These are phyloP conservation scores for Drosophila mauritiana DNA, from an alignment of 1,140 invertebrate genomes.

Conservation along the genomic window DNA sequence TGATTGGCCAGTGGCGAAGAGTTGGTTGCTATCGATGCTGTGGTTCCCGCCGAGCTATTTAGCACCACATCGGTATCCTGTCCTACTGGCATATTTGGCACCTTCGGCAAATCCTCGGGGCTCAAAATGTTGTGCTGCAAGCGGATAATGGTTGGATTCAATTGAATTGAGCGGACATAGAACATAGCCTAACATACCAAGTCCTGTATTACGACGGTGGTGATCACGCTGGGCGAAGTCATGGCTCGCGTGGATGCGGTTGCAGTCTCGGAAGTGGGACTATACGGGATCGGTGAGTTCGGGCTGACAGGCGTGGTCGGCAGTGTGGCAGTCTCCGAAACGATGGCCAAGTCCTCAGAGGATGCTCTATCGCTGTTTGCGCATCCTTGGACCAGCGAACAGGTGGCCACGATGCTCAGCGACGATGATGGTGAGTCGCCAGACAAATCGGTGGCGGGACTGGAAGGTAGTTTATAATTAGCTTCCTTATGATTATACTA, in stretches of 20 bases:
- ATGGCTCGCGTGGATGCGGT: slow-evolving; percentile 63
- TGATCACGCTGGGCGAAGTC: slow-evolving; percentile 61
- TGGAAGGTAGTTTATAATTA: slow-evolving; percentile 24
- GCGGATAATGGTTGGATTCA: background rate
- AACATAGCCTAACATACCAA: slow-evolving; percentile 33
- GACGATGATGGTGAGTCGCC: slow-evolving; percentile 50
- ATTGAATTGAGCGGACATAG: too few relatives aligned
- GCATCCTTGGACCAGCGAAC: slow-evolving; percentile 45
- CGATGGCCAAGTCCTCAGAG: slow-evolving; percentile 34
- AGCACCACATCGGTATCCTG: slow-evolving; percentile 53
- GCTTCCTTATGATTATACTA: background rate
- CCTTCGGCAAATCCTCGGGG: slow-evolving; percentile 58
- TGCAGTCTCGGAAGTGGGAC: slow-evolving; percentile 58
- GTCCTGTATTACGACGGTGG: slow-evolving; percentile 62
- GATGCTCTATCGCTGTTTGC: slow-evolving; percentile 18
- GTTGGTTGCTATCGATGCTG: slow-evolving; percentile 62
- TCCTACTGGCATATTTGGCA: slow-evolving; percentile 9
- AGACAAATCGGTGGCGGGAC: slow-evolving; percentile 42
- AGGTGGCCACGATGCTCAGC: slow-evolving; percentile 54
- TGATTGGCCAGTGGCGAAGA: slow-evolving; percentile 54
- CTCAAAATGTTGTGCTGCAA: slow-evolving; percentile 47
- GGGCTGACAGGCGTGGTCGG: slow-evolving; percentile 52
- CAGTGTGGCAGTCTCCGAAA: slow-evolving; percentile 48
- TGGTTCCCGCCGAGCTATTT: slow-evolving; percentile 68
- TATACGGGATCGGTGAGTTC: slow-evolving; percentile 43